phyloP scores from a whole-genome alignment of 2,113 vertebrate genomes.

The Anoura caudifer region DNA sequence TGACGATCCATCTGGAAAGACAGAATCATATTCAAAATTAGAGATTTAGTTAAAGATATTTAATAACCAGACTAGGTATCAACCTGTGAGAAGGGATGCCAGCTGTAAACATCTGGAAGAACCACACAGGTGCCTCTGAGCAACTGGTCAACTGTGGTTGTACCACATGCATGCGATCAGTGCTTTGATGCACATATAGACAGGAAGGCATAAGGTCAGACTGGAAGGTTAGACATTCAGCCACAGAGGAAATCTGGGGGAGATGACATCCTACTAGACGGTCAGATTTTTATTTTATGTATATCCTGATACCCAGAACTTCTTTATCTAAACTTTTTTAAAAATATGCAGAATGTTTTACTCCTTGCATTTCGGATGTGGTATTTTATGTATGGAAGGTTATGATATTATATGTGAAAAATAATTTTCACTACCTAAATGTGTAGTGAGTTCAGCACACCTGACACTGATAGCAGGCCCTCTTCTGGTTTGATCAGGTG shows the following conservation, averaged over 20 bases:
- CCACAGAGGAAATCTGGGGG: not conserved
- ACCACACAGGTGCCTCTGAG: no score
- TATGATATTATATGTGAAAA: not conserved
- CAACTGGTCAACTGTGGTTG: not conserved
- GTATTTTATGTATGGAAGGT: not conserved
- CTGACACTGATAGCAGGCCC: not conserved
- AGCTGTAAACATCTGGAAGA: not conserved
- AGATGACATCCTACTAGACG: not conserved
- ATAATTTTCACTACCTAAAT: not conserved
- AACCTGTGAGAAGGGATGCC: not conserved
- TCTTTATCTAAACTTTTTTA: not conserved
- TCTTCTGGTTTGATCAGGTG: not conserved
- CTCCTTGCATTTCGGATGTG: not conserved
- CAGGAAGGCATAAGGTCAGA: not conserved
- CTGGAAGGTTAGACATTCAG: not conserved
- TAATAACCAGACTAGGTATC: not conserved
- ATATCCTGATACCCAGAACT: not conserved
- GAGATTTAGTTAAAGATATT: not conserved
- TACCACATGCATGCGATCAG: fast-evolving
- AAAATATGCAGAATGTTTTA: not conserved
- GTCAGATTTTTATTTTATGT: not conserved
- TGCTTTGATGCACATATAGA: fast-evolving
- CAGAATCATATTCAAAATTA: not conserved
- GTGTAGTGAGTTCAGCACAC: not conserved
- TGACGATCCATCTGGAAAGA: not conserved